These are phyloP conservation scores for Episyrphus balteatus DNA, from an alignment of 1,140 invertebrate genomes.

Conservation along the genomic window DNA sequence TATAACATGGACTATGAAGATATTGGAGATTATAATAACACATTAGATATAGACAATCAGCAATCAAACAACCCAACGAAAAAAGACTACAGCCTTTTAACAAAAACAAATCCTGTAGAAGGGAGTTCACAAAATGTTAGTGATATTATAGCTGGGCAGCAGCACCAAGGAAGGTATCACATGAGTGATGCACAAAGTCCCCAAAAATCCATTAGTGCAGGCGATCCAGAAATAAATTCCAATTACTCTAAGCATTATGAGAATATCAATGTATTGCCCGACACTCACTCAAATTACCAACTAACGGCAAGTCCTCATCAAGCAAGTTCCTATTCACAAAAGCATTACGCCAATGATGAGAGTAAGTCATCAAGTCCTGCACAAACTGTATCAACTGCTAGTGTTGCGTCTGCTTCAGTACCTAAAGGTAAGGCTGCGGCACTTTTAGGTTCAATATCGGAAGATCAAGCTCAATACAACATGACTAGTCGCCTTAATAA, in stretches of 20 bases:
- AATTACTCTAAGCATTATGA: slow-evolving; percentile 2
- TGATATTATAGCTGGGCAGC: too few species aligned
- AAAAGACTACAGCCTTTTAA: background rate
- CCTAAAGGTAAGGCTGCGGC: slow-evolving; percentile 7
- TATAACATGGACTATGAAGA: too few species aligned
- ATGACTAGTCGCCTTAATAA: background rate
- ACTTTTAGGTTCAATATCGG: slow-evolving; percentile 16
- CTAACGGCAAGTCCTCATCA: slow-evolving; percentile 9
- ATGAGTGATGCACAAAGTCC: too few species aligned
- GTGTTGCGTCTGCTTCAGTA: background rate
- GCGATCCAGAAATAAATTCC: slow-evolving; percentile 28
- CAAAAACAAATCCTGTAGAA: too few species aligned
- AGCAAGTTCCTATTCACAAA: slow-evolving; percentile 8
- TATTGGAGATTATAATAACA: background rate
- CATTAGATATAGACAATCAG: background rate
- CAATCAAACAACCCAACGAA: background rate
- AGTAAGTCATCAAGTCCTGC: background rate
- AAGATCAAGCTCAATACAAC: background rate
- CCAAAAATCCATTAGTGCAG: too few species aligned
- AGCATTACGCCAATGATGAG: background rate
- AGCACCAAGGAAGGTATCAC: too few species aligned
- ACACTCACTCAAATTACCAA: background rate
- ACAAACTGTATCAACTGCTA: too few species aligned
- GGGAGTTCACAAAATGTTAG: too few species aligned
- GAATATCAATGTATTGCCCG: slow-evolving; percentile 10